Evolutionary conservation across 2,797 vertebrate genomes (phyloP).

Genomic region (Erpetoichthys calabaricus): DNA sequence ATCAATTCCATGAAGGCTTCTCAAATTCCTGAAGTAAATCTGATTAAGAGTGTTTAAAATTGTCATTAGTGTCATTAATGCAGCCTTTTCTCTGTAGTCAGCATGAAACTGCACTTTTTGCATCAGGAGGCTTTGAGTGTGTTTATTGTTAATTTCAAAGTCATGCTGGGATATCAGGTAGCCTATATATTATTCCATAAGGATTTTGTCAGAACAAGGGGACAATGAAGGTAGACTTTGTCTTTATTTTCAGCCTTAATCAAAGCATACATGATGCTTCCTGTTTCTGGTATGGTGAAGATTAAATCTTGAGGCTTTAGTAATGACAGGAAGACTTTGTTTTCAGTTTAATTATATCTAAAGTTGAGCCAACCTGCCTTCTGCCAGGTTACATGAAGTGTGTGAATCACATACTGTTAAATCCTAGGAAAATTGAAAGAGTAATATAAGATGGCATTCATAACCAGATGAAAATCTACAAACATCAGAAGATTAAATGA

Average conservation of each 20-base stretch:
- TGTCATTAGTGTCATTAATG: no score
- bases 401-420: conserved; percentile 34
- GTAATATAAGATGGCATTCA: conserved; percentile 47
- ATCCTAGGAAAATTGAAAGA: conserved; percentile 41
- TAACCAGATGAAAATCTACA: conserved; percentile 39
- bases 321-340: conserved; percentile 57
- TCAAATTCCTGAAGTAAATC: no score
- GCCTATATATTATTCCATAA: conserved; percentile 26
- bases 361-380: conserved; percentile 29
- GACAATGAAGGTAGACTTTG: conserved; percentile 49
- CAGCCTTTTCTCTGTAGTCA: no score
- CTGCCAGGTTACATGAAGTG: conserved; percentile 47
- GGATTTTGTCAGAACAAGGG: conserved; percentile 27
- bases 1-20: no score
- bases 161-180: conserved; percentile 24
- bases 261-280: conserved; percentile 29
- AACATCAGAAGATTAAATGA: conserved; percentile 28
- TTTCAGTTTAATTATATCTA: conserved; percentile 48
- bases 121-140: no score
- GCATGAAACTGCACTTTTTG: no score
- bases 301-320: conserved; percentile 40
- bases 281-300: conserved; percentile 32
- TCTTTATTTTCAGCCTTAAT: conserved; percentile 32
- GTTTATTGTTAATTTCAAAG: not conserved
- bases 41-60: no score